Conservation (phyloP, 2,113 vertebrate species). For the Talpa occidentalis region DNA sequence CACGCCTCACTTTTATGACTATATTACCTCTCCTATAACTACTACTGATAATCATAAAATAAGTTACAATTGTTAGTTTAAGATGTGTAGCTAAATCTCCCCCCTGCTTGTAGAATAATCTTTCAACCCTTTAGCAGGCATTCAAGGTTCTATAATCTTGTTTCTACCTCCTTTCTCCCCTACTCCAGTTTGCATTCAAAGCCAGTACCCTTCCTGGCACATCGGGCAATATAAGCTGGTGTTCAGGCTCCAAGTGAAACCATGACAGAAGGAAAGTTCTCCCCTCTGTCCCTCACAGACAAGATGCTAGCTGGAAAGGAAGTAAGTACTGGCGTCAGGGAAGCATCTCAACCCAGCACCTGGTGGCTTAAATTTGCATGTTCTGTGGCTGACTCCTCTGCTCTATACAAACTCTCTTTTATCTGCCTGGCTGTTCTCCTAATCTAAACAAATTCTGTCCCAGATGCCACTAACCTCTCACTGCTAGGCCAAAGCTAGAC, state of each 20-base stretch:
- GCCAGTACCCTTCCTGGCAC: background rate
- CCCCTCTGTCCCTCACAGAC: background rate
- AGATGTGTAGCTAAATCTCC: background rate
- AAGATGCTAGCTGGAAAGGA: background rate
- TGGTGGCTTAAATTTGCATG: constrained; percentile 60
- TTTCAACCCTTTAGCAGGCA: constrained; percentile 12
- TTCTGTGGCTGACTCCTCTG: background rate
- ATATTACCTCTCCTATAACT: background rate
- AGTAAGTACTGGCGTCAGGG: background rate
- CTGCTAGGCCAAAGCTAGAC: background rate
- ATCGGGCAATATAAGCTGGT: background rate
- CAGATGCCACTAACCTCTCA: background rate
- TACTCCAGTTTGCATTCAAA: background rate
- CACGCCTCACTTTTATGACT: background rate
- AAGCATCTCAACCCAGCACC: constrained; percentile 10
- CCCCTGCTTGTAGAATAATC: background rate
- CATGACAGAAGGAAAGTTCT: background rate
- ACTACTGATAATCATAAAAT: constrained; percentile 14
- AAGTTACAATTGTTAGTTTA: constrained; percentile 23
- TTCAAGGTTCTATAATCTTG: constrained; percentile 8
- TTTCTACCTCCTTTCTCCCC: background rate
- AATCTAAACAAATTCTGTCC: constrained; percentile 65
- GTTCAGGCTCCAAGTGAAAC: background rate
- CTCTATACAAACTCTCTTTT: constrained; percentile 35
- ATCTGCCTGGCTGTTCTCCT: background rate